These are phyloP conservation scores for Phycodurus eques DNA, from an alignment of 2,113 vertebrate species.

Conservation along the genomic window DNA sequence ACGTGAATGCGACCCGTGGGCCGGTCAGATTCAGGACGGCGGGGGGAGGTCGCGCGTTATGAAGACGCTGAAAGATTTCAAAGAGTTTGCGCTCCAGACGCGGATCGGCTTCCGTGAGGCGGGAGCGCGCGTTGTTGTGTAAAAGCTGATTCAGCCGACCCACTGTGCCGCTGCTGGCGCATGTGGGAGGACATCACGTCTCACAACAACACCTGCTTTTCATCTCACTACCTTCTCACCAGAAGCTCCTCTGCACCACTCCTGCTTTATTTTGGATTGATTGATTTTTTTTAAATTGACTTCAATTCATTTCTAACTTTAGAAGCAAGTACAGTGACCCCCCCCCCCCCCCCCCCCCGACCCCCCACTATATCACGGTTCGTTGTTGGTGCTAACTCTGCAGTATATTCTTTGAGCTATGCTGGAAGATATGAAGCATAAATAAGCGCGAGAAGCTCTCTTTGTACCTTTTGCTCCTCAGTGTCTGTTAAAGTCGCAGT, in stretches of 20 bases:
- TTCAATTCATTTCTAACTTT: neutral
- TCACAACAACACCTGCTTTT: constrained; percentile 14
- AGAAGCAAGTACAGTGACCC: neutral
- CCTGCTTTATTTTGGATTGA: neutral
- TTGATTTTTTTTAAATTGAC: too few species aligned
- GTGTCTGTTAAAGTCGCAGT: too few species aligned
- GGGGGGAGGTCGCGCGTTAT: neutral
- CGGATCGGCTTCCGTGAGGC: constrained; percentile 27
- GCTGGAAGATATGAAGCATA: too few species aligned
- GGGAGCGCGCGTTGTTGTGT: constrained; percentile 37
- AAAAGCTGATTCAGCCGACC: constrained; percentile 53
- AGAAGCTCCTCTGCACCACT: neutral
- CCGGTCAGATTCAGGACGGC: neutral
- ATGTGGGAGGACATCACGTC: constrained; percentile 25
- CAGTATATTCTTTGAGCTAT: too few species aligned
- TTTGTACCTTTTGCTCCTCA: too few species aligned
- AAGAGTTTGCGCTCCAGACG: constrained; percentile 46
- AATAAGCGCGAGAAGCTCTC: too few species aligned
- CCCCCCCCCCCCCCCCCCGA: too few species aligned
- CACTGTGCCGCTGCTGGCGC: constrained; percentile 32
- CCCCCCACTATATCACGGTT: neutral
- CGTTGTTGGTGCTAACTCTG: neutral
- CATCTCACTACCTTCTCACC: neutral
- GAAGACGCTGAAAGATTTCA: neutral
- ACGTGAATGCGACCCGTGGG: neutral